Percentiles rank a stretch among this genome's conserved stretches.
These are phyloP conservation scores for Semnornis frantzii DNA, from an alignment of 2,113 vertebrate species.

Conservation along the genomic window DNA sequence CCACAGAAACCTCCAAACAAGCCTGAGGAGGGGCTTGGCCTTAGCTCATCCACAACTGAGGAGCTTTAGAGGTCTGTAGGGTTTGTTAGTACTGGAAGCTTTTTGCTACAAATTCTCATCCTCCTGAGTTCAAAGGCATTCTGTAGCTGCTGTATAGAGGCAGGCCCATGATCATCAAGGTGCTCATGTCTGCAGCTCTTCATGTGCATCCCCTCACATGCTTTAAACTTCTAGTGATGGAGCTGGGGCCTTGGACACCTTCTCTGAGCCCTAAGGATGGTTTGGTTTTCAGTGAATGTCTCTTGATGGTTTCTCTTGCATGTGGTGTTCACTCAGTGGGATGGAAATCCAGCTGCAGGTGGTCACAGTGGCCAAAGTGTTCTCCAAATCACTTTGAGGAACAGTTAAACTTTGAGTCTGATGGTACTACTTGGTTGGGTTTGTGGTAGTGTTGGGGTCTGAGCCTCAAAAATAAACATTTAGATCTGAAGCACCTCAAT, in stretches of 20 bases:
- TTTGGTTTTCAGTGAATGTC: neutral
- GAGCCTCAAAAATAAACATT: neutral
- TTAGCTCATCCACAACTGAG: neutral
- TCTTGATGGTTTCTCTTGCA: neutral
- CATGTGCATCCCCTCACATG: neutral
- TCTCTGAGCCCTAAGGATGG: neutral
- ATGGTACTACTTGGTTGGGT: neutral
- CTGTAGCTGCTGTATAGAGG: neutral
- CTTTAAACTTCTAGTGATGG: neutral
- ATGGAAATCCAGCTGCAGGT: neutral
- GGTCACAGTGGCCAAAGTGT: neutral
- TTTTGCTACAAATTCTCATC: neutral
- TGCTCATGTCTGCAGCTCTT: neutral
- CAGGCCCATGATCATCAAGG: fast-evolving
- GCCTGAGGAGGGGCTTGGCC: neutral
- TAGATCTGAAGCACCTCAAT: neutral
- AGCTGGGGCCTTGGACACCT: neutral
- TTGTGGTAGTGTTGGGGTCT: neutral
- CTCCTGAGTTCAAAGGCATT: fast-evolving
- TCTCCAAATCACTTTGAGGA: neutral
- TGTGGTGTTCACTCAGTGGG: neutral
- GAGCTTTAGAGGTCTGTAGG: neutral
- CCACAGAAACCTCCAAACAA: neutral
- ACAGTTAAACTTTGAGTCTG: neutral
- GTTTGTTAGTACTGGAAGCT: neutral